Percentiles rank a stretch among this genome's conserved stretches.
Conservation (phyloP, 2,797 vertebrate genomes). For the Anabacerthia variegaticeps region DNA sequence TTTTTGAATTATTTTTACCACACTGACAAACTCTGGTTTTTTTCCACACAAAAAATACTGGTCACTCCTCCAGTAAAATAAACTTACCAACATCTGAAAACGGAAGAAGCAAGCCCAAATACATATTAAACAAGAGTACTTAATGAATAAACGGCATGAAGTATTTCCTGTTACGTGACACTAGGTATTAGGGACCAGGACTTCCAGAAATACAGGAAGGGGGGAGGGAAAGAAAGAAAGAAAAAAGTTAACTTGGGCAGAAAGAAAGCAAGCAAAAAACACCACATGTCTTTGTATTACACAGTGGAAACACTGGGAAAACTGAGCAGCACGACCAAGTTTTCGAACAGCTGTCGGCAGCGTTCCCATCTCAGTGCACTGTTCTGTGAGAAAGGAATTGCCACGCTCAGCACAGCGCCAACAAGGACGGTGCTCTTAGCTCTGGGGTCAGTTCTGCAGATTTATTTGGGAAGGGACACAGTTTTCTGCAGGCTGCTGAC, state of each 20-base stretch:
- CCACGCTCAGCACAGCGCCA: not conserved
- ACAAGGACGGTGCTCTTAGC: not conserved
- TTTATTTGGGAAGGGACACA: not conserved
- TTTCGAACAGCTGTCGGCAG: not conserved
- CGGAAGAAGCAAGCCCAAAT: not conserved
- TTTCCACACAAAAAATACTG: not conserved
- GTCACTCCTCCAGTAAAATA: not conserved
- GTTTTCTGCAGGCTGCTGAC: not conserved
- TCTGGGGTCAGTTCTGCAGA: not conserved
- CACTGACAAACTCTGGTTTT: not conserved
- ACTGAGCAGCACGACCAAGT: not conserved
- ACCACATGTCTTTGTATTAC: not conserved
- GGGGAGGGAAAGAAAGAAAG: not conserved
- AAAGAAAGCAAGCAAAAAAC: not conserved
- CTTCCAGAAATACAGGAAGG: not conserved
- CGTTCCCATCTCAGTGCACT: not conserved
- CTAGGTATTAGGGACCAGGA: slow-evolving; percentile 9
- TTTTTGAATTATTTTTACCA: not conserved
- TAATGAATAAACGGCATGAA: slow-evolving; percentile 17
- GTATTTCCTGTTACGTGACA: slow-evolving; percentile 41
- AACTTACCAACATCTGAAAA: slow-evolving; percentile 36
- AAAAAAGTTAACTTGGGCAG: not conserved
- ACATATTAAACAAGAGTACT: slow-evolving; percentile 13
- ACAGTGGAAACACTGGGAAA: slow-evolving; percentile 5
- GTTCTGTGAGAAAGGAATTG: not conserved